Evolutionary conservation across 2,888 invertebrate genomes (phyloP), one percentile per base, ranked within the genome.

Genomic region (Marasmarcha lunaedactyla): DNA sequence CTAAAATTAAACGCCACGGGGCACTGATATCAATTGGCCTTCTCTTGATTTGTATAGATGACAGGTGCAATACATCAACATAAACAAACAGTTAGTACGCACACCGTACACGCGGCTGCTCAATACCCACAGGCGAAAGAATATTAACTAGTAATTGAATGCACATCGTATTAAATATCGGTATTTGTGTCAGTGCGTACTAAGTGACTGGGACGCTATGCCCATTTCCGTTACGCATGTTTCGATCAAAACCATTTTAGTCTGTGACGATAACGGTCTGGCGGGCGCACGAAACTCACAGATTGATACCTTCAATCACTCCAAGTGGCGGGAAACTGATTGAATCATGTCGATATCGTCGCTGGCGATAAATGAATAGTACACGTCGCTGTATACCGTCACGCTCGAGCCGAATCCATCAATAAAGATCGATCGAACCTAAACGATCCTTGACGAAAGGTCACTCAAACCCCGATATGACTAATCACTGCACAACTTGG

Each of bases 261-360:
- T 39, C 27, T 7, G 15, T 9, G 14, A 30, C 65, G 57, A 63
- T 79, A 78, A 79, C 79, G 78, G 78, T 77, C 54, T 62, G 63
- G 56, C 65, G 68, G 65, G 20, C 63, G 69, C 77, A 77, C 77
- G 74, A 77, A 77, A 69, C 60, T 55, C 45, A 55, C 60, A 77
- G 76, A 78, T 77, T 73, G 78, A 79, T 79, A 76, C 78, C 71
- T 77, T 71, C 74, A 67, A 76, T 78, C 76, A 71, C 65, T 66
- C 56, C 55, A 58, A 63, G 66, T 67, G 69, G 71, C 72, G 63
- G 72, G 68, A 71, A 69, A 66, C 74, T 76, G 79, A 83, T 81
- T 79, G 70, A 73, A 79, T 81, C 77, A 77, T 74, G 73, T 78
- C 71, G 72, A 69, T 67, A 70, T 69, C 65, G 64, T 71, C 69